phyloP scores from a whole-genome alignment of 2,888 invertebrate species.

The Drosophila mimetica region DNA sequence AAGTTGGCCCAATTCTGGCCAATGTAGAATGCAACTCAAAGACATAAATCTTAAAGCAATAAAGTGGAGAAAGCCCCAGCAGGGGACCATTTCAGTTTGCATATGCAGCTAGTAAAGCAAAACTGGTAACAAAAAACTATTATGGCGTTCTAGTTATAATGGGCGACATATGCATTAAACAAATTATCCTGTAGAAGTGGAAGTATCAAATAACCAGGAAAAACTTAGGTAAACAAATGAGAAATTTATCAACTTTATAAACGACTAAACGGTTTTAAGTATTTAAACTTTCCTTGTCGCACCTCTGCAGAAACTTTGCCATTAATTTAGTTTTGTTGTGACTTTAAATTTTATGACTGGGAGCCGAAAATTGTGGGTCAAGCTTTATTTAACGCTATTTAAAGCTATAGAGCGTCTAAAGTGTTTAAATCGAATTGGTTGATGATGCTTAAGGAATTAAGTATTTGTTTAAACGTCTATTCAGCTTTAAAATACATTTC shows the following conservation, averaged over 20 bases:
- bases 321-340: too few species aligned
- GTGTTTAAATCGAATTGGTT: too few species aligned
- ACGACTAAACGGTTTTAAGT: neutral
- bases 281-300: neutral
- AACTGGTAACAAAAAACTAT: neutral
- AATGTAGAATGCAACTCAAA: neutral
- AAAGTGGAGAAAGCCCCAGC: neutral
- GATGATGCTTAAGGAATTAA: too few species aligned
- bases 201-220: neutral
- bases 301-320: too few species aligned
- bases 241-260: too few species aligned
- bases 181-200: neutral
- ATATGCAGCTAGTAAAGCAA: neutral
- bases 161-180: neutral
- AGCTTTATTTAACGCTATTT: too few species aligned
- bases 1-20: neutral
- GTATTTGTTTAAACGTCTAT: too few species aligned
- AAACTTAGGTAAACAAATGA: too few species aligned
- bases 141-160: neutral
- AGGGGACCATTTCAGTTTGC: neutral
- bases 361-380: too few species aligned
- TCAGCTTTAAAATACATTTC: neutral
- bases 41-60: slow-evolving; percentile 7
- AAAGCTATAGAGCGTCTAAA: too few species aligned
- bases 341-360: too few species aligned